A percentile compares a stretch with the other conserved stretches of the same genome.
phyloP scores from a whole-genome alignment of 92 coral and sea anemone species.

The Heteractis magnifica region DNA sequence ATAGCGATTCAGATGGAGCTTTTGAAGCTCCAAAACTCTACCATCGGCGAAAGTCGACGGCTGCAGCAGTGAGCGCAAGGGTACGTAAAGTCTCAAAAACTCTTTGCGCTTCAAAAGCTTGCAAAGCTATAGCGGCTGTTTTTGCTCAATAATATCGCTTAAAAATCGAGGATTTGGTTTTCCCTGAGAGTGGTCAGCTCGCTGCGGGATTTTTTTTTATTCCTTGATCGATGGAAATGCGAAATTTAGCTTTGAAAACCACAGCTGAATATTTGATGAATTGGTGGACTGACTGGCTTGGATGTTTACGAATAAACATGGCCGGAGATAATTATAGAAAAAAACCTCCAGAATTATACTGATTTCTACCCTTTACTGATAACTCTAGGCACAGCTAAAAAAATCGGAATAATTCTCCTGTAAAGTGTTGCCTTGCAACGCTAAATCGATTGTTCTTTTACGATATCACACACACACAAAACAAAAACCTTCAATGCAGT shows the following conservation, averaged over 20 bases:
- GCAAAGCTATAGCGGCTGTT: conserved; percentile 12
- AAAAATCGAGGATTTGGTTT: conserved; percentile 1
- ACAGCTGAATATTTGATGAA: conserved; percentile 9
- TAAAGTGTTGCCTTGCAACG: background rate
- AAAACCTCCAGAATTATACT: background rate
- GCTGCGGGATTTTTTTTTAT: background rate
- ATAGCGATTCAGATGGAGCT: conserved; percentile 78
- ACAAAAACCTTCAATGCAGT: background rate
- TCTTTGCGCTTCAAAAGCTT: background rate
- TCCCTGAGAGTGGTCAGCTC: background rate
- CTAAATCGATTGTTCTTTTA: conserved; percentile 1
- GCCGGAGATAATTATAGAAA: background rate
- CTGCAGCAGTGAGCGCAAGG: conserved; percentile 74
- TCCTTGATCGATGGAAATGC: background rate
- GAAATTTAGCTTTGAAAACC: background rate
- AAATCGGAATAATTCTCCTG: background rate
- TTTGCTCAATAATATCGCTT: conserved; percentile 19
- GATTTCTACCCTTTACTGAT: background rate
- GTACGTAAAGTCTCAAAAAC: conserved; percentile 43
- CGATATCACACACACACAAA: background rate
- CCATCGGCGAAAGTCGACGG: conserved; percentile 88
- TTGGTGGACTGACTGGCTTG: background rate
- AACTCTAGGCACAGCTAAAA: background rate
- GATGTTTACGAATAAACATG: background rate
- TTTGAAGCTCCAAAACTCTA: conserved; percentile 77